Conservation (phyloP, 2,113 vertebrate genomes). For the Hippocampus abdominalis region DNA sequence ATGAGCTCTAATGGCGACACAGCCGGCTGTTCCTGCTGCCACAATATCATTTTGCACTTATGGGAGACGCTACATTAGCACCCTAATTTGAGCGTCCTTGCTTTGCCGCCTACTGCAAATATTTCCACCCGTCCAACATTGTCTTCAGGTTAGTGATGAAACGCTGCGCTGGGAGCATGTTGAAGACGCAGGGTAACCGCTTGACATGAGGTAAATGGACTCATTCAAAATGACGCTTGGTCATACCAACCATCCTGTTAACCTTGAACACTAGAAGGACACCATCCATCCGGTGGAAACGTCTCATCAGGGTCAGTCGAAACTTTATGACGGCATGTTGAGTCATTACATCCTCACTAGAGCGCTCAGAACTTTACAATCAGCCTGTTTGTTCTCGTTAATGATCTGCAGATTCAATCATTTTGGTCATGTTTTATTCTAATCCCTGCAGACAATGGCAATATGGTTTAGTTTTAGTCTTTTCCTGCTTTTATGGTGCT, state of each 20-base stretch:
- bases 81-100: constrained; percentile 63
- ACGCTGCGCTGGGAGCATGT: background rate
- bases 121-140: constrained; percentile 47
- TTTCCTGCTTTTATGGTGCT: background rate
- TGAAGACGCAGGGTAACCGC: background rate
- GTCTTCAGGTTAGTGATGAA: constrained; percentile 23
- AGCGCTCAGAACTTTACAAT: constrained; percentile 21
- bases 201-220: constrained; percentile 3
- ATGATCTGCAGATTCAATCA: background rate
- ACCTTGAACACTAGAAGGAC: constrained; percentile 12
- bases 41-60: constrained; percentile 56
- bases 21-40: constrained; percentile 29
- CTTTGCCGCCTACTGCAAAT: constrained; percentile 62
- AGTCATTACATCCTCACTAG: constrained; percentile 38
- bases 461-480: background rate
- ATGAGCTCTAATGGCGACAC: constrained; percentile 53
- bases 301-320: constrained; percentile 42
- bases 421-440: background rate
- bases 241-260: constrained; percentile 27
- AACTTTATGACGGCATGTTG: constrained; percentile 42
- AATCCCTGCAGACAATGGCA: background rate
- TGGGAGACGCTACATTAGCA: constrained; percentile 62
- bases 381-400: constrained; percentile 7
- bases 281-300: constrained; percentile 35
- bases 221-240: constrained; percentile 24